These are phyloP conservation scores for Ianthella basta DNA, from an alignment of 37 sponge, comb jelly and placozoan species.

Conservation along the genomic window DNA sequence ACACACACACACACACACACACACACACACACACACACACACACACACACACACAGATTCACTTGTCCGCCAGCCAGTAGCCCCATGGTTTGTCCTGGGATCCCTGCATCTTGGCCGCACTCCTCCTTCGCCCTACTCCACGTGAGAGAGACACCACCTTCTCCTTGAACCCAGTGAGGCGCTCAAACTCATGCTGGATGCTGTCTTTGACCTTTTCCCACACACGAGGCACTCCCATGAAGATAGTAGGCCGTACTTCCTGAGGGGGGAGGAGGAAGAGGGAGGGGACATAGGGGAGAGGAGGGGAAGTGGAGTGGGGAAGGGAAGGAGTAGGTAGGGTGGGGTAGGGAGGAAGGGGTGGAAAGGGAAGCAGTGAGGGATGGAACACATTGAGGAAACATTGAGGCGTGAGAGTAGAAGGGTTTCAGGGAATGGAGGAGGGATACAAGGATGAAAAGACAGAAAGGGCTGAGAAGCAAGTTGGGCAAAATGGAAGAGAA, in stretches of 20 bases:
- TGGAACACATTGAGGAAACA: too few relatives aligned
- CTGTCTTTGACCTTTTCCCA: constrained; percentile 96
- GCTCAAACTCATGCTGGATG: constrained; percentile 53
- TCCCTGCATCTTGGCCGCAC: constrained; percentile 51
- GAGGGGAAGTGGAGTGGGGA: too few relatives aligned
- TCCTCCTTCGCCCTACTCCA: constrained; percentile 53
- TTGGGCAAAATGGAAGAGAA: too few relatives aligned
- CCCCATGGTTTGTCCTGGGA: constrained; percentile 74
- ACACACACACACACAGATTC: constrained; percentile 26
- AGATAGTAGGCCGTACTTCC: constrained; percentile 90
- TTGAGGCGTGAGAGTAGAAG: too few relatives aligned
- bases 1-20: constrained; percentile 31
- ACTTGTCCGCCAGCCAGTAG: constrained; percentile 86
- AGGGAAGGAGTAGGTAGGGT: too few relatives aligned
- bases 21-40: constrained; percentile 35
- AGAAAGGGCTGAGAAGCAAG: too few relatives aligned
- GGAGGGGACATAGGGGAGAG: background rate
- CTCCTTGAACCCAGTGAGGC: constrained; percentile 58
- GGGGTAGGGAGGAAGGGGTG: too few relatives aligned
- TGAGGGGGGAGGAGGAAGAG: constrained; percentile 16
- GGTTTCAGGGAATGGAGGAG: too few relatives aligned
- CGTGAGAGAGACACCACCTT: constrained; percentile 38
- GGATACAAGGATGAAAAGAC: too few relatives aligned
- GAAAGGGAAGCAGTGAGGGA: too few relatives aligned
- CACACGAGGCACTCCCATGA: constrained; percentile 96